Evolutionary conservation across 2,113 vertebrate species (phyloP).

Genomic region (Aramus guarauna): DNA sequence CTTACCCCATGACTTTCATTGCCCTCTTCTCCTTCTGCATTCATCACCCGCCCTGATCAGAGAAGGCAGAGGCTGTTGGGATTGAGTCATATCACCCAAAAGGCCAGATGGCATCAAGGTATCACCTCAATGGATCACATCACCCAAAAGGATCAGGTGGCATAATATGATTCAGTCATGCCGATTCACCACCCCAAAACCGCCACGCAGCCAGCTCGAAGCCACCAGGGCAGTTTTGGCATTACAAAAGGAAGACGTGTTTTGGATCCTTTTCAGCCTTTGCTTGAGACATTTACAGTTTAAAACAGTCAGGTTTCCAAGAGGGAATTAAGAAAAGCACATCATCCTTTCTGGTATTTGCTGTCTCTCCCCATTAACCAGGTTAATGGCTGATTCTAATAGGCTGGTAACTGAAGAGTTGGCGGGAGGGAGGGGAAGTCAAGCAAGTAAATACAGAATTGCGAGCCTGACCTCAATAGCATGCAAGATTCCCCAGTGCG

Average conservation of each 20-base stretch:
- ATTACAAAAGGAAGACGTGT: neutral
- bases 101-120: neutral
- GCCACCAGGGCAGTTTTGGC: neutral
- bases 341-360: slow-evolving; percentile 27
- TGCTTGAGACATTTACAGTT: neutral
- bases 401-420: neutral
- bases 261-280: neutral
- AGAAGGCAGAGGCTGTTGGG: neutral
- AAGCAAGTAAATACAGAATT: neutral
- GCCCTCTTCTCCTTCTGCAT: neutral
- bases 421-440: neutral
- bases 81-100: neutral
- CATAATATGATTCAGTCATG: neutral
- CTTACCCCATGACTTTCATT: neutral
- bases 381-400: slow-evolving; percentile 36
- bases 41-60: neutral
- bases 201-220: neutral
- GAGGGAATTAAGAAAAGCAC: neutral
- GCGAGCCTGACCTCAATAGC: neutral
- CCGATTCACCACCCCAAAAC: neutral
- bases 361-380: slow-evolving; percentile 39
- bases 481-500: neutral
- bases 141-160: neutral
- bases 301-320: neutral
- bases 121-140: neutral